A percentile compares a stretch with the other conserved stretches of the same genome.
Conservation (phyloP, 2,797 vertebrate species). For the Leontocebus nigricollis region DNA sequence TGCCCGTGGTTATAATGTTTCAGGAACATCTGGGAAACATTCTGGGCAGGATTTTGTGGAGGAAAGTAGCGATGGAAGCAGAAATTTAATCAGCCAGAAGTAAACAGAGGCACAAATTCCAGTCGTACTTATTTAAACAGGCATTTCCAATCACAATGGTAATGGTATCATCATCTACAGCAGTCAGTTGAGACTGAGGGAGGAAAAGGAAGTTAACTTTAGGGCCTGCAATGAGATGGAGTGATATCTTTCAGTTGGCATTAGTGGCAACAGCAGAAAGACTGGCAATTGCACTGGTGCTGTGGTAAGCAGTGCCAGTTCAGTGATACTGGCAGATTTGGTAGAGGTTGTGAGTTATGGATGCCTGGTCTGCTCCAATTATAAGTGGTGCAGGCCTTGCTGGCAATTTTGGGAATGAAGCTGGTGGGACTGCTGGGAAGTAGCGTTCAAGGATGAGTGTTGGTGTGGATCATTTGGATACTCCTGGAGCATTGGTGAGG, state of each 20-base stretch:
- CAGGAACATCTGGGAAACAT: background rate
- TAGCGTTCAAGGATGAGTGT: background rate
- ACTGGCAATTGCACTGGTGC: background rate
- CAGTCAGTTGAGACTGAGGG: background rate
- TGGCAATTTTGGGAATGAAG: background rate
- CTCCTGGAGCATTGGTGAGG: background rate
- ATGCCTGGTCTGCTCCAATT: background rate
- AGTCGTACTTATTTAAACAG: background rate
- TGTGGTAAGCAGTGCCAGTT: background rate
- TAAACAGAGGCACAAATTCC: background rate
- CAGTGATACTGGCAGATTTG: background rate
- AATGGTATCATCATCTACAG: background rate
- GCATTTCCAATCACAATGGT: background rate
- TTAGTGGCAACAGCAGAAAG: background rate
- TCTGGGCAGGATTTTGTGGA: background rate
- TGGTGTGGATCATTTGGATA: background rate
- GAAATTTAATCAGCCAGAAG: background rate
- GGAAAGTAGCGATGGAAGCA: background rate
- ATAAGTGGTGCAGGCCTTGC: background rate
- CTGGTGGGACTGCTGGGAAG: background rate
- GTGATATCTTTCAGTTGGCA: background rate
- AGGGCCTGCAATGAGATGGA: background rate
- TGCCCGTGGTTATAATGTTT: background rate
- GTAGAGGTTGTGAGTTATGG: background rate
- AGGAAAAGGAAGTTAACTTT: background rate